A percentile compares a stretch with the other conserved stretches of the same genome.
Evolutionary conservation across 1,140 invertebrate genomes (phyloP).

Genomic region (Parapsyche elsis): DNA sequence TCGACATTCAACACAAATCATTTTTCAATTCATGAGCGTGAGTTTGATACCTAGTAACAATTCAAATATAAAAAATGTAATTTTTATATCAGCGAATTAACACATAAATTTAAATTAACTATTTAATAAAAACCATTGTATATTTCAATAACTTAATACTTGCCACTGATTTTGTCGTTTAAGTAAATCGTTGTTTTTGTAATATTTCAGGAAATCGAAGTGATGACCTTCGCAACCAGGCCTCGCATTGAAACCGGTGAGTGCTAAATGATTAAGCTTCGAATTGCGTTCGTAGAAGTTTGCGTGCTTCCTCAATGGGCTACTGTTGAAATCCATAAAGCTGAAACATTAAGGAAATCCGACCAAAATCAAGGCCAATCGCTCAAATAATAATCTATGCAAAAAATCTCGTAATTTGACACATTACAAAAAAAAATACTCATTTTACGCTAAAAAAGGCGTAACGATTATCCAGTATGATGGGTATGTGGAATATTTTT

Average conservation of each 20-base stretch:
- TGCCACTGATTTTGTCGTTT: not conserved
- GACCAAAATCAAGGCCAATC: constrained; percentile 3
- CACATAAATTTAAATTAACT: no score
- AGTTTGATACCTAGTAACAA: no score
- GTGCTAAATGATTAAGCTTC: constrained; percentile 32
- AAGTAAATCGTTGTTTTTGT: constrained; percentile 1
- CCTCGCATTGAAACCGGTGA: not conserved
- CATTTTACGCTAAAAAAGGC: no score
- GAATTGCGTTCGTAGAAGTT: constrained; percentile 14
- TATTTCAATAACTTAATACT: no score
- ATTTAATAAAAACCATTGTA: no score
- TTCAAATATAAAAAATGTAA: no score
- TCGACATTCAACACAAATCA: no score
- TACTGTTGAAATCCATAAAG: constrained; percentile 16
- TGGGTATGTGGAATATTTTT: no score
- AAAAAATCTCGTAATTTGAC: not conserved
- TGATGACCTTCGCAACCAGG: not conserved
- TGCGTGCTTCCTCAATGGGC: constrained; percentile 4
- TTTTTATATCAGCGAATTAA: no score
- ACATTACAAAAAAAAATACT: not conserved
- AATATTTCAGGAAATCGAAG: constrained; percentile 9
- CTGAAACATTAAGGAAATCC: not conserved
- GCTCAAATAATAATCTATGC: not conserved
- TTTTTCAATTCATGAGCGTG: no score
- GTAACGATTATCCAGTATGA: no score